These are phyloP conservation scores for Rhizomys pruinosus DNA, from an alignment of 2,113 vertebrate genomes.

Conservation along the genomic window DNA sequence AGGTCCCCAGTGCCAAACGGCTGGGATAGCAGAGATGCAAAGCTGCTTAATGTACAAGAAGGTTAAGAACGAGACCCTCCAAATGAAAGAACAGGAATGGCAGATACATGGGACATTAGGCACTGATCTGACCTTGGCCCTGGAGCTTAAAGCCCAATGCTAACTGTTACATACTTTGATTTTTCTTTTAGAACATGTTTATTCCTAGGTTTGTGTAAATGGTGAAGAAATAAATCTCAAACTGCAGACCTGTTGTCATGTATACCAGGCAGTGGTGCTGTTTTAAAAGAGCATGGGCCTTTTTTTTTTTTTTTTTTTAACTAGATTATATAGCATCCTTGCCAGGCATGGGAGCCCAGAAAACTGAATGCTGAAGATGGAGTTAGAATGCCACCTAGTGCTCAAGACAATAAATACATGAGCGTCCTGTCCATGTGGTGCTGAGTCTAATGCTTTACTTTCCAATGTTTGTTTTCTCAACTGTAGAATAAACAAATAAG, in stretches of 20 bases:
- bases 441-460: not conserved
- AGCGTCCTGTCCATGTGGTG: accelerated
- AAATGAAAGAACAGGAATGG: accelerated
- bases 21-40: not conserved
- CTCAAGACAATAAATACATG: not conserved
- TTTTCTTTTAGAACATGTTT: not conserved
- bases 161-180: not conserved
- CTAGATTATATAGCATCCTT: too few species aligned
- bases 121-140: too few species aligned
- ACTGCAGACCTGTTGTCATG: not conserved
- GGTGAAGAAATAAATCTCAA: not conserved
- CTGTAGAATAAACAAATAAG: not conserved
- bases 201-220: not conserved
- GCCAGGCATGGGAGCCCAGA: too few species aligned
- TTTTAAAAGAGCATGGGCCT: not conserved
- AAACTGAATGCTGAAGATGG: not conserved
- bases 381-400: slow-evolving; percentile 33
- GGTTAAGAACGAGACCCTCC: not conserved
- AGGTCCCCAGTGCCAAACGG: accelerated
- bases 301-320: too few species aligned
- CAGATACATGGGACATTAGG: accelerated
- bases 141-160: not conserved
- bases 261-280: not conserved
- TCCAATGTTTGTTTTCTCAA: not conserved
- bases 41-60: not conserved